These are phyloP conservation scores for Ditula angustiorana DNA, from an alignment of 2,888 invertebrate species.

Conservation along the genomic window DNA sequence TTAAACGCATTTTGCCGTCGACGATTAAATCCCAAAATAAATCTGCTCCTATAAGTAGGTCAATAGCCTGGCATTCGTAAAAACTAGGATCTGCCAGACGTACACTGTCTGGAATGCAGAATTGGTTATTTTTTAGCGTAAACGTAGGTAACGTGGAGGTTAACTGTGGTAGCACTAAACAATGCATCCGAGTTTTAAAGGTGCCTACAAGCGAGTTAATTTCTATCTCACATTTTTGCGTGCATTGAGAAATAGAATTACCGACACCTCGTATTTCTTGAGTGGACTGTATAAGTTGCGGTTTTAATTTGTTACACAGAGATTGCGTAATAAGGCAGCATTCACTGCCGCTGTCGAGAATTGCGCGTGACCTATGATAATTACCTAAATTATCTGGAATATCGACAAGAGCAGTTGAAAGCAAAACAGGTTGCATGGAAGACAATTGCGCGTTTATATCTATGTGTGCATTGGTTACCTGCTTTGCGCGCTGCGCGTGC, in stretches of 20 bases:
- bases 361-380: background rate
- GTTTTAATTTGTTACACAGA: background rate
- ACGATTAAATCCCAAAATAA: background rate
- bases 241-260: too few relatives aligned
- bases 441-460: background rate
- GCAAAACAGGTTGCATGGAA: background rate
- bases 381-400: background rate
- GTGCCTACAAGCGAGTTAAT: too few relatives aligned
- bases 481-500: background rate
- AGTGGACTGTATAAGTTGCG: background rate
- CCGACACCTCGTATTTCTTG: background rate
- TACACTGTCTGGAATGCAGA: too few relatives aligned
- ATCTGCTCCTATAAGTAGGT: background rate
- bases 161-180: background rate
- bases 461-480: background rate
- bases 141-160: background rate
- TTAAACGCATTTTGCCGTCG: background rate
- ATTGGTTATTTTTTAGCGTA: too few relatives aligned
- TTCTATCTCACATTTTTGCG: too few relatives aligned
- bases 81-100: too few relatives aligned
- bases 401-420: background rate
- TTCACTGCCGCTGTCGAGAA: constrained; percentile 1
- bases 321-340: background rate
- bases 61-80: background rate
- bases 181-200: too few relatives aligned